Evolutionary conservation across 2,888 invertebrate genomes (phyloP).

Genomic region (Drosophila mimica): DNA sequence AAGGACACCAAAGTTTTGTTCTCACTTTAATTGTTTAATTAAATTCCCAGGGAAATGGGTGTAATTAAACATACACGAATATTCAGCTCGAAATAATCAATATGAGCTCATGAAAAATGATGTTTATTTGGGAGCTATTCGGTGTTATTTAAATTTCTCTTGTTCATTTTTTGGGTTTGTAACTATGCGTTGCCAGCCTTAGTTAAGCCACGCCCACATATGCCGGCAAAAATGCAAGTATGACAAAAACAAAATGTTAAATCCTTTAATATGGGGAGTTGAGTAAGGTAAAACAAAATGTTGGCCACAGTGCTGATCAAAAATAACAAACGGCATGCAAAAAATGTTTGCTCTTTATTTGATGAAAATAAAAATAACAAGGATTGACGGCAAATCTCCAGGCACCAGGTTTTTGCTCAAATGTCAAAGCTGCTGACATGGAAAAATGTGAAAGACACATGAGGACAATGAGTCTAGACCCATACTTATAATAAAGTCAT

Average conservation of each 20-base stretch:
- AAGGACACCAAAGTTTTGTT: no score
- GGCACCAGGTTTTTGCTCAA: slow-evolving; percentile 19
- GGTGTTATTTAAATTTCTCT: slow-evolving; percentile 3
- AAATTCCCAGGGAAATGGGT: no score
- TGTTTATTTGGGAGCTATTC: neutral
- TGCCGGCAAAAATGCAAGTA: slow-evolving; percentile 27
- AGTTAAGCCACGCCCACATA: slow-evolving; percentile 5
- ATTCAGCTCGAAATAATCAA: neutral
- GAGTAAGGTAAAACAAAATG: slow-evolving; percentile 34
- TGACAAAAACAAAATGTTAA: slow-evolving; percentile 6
- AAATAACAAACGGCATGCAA: slow-evolving; percentile 73
- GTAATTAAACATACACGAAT: neutral
- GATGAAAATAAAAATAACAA: slow-evolving; percentile 18
- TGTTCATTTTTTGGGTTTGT: neutral
- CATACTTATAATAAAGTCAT: slow-evolving; percentile 29
- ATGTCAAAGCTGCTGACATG: slow-evolving; percentile 55
- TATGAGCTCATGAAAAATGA: neutral
- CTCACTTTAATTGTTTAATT: neutral
- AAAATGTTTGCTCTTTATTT: slow-evolving; percentile 54
- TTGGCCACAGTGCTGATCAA: slow-evolving; percentile 56
- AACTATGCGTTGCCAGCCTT: neutral
- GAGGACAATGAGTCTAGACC: neutral
- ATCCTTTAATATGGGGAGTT: neutral
- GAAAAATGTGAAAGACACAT: slow-evolving; percentile 47
- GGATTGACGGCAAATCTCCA: slow-evolving; percentile 6